A percentile compares a stretch with the other conserved stretches of the same genome.
Evolutionary conservation across 2,797 vertebrate genomes (phyloP).

Genomic region (Molossus molossus): DNA sequence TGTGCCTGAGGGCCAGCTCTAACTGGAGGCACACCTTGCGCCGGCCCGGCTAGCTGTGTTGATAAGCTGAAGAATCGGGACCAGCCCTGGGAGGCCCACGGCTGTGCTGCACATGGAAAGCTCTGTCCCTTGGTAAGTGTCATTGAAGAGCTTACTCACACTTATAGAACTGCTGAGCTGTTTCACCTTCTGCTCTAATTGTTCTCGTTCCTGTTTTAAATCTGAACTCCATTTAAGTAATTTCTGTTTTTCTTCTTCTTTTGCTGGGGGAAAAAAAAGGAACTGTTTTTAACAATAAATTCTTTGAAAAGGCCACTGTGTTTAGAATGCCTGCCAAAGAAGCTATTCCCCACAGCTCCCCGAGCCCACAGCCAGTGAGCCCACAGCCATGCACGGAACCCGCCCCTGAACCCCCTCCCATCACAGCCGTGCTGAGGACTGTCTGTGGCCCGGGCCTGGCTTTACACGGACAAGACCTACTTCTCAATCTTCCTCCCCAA

Average conservation of each 20-base stretch:
- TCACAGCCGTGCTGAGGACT: neutral
- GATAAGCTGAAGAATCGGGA: rapidly evolving
- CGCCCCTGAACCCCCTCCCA: neutral
- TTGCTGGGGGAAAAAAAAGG: slow-evolving; percentile 91
- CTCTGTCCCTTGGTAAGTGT: rapidly evolving
- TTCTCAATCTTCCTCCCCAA: neutral
- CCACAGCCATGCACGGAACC: neutral
- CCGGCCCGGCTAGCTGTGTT: neutral
- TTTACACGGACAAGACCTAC: neutral
- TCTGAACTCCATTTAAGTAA: slow-evolving; percentile 99
- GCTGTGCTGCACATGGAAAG: rapidly evolving
- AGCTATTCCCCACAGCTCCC: neutral
- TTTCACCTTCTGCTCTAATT: slow-evolving; percentile 98
- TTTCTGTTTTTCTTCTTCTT: slow-evolving; percentile 99
- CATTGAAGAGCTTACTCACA: slow-evolving; percentile 89
- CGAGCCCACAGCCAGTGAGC: neutral
- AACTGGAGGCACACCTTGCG: neutral
- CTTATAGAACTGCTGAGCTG: slow-evolving; percentile 99
- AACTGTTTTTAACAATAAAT: slow-evolving; percentile 53
- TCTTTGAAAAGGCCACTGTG: neutral
- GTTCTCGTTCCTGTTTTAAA: slow-evolving; percentile 97
- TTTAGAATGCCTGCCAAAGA: neutral
- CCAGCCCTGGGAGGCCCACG: rapidly evolving
- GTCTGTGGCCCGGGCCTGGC: neutral
- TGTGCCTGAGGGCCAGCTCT: neutral